Base-by-base conservation (phyloP, 2,113 vertebrate species). In the Peromyscus californicus region DNA sequence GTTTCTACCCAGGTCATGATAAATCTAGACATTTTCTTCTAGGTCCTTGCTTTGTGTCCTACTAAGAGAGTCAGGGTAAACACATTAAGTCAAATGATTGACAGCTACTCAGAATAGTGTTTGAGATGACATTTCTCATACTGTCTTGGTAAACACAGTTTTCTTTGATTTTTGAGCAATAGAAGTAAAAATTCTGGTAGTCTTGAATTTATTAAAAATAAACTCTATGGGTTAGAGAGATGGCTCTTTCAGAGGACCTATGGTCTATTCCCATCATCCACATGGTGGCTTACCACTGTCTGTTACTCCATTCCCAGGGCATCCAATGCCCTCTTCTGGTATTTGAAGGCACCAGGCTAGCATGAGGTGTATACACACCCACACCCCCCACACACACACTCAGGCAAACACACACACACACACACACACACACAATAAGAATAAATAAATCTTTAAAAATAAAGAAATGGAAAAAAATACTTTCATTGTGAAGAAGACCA, bases 1-100 rank as follows among this genome's bases (percentile, higher is more conserved):
- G 97, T 98, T 96, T 97, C 97, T 98, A 97, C 84, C 87, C 95
- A 97, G 96, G 94, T 95, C 95, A 97, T 96, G 51, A 94, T 97
- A 97, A 97, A 97, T 97, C 89, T 97, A 89, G n/a, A 98, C 88
- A 83, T 96, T 97, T 84, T 95, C 97, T 97, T 97, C 95, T 92
- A 94, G 91, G 85, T 97, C 63, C n/a, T 61, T 61, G 7, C 82
- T 95, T 97, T 97, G 91, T 22, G 61, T 84, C 79, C 31, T 94
- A 84, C 22, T 85, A 74, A 96, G n/a, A 97, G 70, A 89, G 31
- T 82, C 45, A 85, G 65, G 17, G 54, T 45, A 61, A 1, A 13
- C 9, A 88, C 78, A 88, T 69, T 86, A 89, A 82, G 22, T 0
- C 76, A 96, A 82, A 82, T 93, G 82, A 93, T 83, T 86, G 92